Percentiles rank a stretch among this genome's conserved stretches.
Conservation (phyloP, 2,888 invertebrate species). For the Eustalomyia histrio region DNA sequence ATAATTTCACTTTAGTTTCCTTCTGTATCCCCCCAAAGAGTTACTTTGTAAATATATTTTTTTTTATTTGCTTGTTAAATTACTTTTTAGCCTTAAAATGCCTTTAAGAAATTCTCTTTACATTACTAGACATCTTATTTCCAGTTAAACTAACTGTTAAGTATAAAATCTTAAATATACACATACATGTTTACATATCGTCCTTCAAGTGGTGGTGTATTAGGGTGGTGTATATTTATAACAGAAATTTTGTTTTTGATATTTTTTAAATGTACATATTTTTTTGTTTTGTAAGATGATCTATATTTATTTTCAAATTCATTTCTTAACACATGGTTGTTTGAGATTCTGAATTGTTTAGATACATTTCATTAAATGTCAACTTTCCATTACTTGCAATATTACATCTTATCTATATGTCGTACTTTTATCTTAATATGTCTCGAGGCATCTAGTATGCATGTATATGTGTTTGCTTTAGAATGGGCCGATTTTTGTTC, state of each 20-base stretch:
- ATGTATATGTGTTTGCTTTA: too few species aligned
- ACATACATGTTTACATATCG: too few species aligned
- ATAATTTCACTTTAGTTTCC: not conserved
- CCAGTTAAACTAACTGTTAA: constrained; percentile 21
- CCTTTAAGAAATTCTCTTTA: constrained; percentile 23
- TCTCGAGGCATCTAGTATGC: constrained; percentile 43
- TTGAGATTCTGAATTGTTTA: too few species aligned
- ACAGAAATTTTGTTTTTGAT: not conserved
- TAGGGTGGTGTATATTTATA: not conserved
- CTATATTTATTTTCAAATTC: too few species aligned
- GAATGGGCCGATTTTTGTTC: too few species aligned
- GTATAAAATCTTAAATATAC: not conserved
- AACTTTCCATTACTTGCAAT: not conserved
- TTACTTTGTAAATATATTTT: constrained; percentile 21
- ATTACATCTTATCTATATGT: constrained; percentile 25
- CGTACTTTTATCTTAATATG: constrained; percentile 38
- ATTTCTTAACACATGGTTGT: too few species aligned
- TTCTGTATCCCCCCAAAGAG: not conserved
- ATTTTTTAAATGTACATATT: too few species aligned
- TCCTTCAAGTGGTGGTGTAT: not conserved
- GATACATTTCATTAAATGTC: too few species aligned
- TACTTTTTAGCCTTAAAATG: constrained; percentile 24
- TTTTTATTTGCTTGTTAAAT: constrained; percentile 36
- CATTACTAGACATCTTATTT: constrained; percentile 39
- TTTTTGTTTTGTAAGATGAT: too few species aligned